Conservation (phyloP, 2,888 invertebrate genomes). For the Scaptomyza caliginosa region DNA sequence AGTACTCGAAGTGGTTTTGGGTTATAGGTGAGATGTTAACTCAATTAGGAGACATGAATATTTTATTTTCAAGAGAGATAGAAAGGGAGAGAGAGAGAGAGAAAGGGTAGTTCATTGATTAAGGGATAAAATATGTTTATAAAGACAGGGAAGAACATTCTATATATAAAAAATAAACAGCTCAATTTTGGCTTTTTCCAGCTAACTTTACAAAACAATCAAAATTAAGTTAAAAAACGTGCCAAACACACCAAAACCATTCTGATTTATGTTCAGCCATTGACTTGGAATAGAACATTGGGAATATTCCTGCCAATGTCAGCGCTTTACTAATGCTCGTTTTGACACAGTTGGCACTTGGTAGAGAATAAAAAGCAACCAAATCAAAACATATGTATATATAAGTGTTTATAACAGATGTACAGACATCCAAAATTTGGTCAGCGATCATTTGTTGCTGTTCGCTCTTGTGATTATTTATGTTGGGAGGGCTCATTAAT, state of each 20-base stretch:
- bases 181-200: no score
- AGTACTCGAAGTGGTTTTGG: neutral
- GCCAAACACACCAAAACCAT: neutral
- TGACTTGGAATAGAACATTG: neutral
- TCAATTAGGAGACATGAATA: conserved; percentile 22
- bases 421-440: conserved; percentile 14
- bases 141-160: no score
- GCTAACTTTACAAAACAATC: no score
- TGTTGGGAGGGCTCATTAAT: conserved; percentile 19
- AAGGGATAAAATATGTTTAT: no score
- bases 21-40: conserved; percentile 16
- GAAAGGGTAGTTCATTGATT: neutral
- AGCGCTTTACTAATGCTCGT: neutral
- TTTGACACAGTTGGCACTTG: conserved; percentile 43
- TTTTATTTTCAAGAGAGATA: neutral
- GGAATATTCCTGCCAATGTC: neutral
- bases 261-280: neutral
- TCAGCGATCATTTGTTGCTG: conserved; percentile 15
- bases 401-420: conserved; percentile 13
- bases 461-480: conserved; percentile 7
- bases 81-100: neutral
- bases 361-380: neutral
- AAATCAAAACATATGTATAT: neutral
- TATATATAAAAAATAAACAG: no score
- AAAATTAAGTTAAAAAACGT: no score